A percentile compares a stretch with the other conserved stretches of the same genome.
These are phyloP conservation scores for Oscheius sp. DNA, from an alignment of 2,888 invertebrate species.

Conservation along the genomic window DNA sequence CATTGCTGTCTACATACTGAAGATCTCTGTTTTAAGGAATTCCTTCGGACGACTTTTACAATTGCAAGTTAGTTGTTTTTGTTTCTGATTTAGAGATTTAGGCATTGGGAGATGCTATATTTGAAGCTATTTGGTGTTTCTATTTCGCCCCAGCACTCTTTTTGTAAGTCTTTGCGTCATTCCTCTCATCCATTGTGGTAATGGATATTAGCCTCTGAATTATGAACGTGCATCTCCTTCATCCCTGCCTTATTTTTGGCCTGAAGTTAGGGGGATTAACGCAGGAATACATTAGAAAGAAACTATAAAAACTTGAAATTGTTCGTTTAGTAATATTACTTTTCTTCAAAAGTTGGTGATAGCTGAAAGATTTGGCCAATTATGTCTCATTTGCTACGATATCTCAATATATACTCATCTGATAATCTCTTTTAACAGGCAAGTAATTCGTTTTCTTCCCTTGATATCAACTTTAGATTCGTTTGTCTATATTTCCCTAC, in stretches of 20 bases:
- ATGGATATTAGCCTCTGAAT: constrained; percentile 27
- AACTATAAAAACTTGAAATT: background rate
- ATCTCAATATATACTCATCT: constrained; percentile 55
- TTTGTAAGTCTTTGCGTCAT: constrained; percentile 43
- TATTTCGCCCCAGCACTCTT: constrained; percentile 55
- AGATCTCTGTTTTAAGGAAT: constrained; percentile 45
- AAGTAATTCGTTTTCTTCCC: background rate
- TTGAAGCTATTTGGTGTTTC: constrained; percentile 51
- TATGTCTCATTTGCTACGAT: constrained; percentile 56
- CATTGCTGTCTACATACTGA: constrained; percentile 45
- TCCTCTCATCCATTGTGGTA: constrained; percentile 17
- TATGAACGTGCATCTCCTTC: background rate
- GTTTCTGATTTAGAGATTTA: constrained; percentile 17
- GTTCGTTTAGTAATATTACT: constrained; percentile 45
- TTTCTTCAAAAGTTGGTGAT: constrained; percentile 39
- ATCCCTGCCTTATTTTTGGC: background rate
- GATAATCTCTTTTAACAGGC: constrained; percentile 52
- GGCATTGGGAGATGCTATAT: constrained; percentile 48
- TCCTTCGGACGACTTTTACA: constrained; percentile 54
- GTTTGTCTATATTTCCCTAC: constrained; percentile 57
- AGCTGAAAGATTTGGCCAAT: constrained; percentile 42
- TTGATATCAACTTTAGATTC: constrained; percentile 37
- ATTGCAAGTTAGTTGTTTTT: constrained; percentile 26
- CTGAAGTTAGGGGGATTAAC: background rate
- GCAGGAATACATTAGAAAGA: no score